Base-by-base conservation (phyloP, 2,113 vertebrate species). In the Lanius collurio region DNA sequence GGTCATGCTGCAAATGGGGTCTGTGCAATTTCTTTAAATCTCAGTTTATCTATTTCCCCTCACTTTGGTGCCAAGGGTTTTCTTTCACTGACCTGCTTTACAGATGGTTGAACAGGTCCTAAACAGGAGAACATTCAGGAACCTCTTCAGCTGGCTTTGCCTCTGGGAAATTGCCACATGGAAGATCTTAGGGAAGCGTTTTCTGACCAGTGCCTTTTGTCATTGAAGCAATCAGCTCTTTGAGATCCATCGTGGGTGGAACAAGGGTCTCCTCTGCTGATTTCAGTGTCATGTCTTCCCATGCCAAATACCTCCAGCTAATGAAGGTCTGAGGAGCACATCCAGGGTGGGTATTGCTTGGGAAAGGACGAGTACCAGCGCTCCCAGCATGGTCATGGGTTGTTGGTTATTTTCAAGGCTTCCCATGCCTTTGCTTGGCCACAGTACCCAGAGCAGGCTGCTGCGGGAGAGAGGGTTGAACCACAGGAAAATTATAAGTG, bases 401-500 rank as follows among this genome's bases (percentile, higher is more conserved):
- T 64, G 44, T 31, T 73, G 64, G 68, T 50, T 59, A 39, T 85
- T 93, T 69, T 18, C 73, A 76, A 63, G 31, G 52, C 63, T 96
- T 46, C 70, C 81, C 42, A 30, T 55, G 81, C 15, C 78, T 83
- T 75, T 1, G 9, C 64, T 62, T 81, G 85, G 75, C 76, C 7
- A 7, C 3, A 2, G 59, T 86, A 88, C 55, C 92, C 82, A 11
- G 39, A 69, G 39, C 46, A 77, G 62, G 12, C 53, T 62, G 67
- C 87, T 83, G 70, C 2, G 62, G 50, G 55, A 76, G 28, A 81
- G 35, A 75, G 69, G 52, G 16, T 39, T 82, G 92, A 93, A 85
- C 79, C 62, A 8, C 92, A 83, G 79, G 60, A 73, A 88, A 92
- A 95, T 95, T 85, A 83, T n/a, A 77, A 95, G 71, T 59, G 75